Conservation (phyloP, 2,113 vertebrate genomes). For the Leptocoma aspasia region DNA sequence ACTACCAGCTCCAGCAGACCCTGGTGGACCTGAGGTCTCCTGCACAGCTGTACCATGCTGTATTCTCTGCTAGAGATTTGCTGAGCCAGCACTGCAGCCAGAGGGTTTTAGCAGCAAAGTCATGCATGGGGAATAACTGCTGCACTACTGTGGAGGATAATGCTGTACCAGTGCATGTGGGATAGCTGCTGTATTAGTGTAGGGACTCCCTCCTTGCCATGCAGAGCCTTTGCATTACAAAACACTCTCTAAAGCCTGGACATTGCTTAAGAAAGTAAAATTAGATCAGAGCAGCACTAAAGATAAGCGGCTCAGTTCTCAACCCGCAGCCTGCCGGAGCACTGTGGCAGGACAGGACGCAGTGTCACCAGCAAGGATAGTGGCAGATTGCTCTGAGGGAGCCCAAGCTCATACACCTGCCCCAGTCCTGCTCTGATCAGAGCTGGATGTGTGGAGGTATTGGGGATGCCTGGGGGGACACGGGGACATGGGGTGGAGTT, state of each 20-base stretch:
- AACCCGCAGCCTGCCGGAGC: background rate
- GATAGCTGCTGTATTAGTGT: background rate
- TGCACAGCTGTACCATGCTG: background rate
- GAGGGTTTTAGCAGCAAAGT: background rate
- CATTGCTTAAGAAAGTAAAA: constrained; percentile 27
- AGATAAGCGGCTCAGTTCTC: background rate
- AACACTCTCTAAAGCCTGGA: background rate
- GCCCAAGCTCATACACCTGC: background rate
- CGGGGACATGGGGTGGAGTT: background rate
- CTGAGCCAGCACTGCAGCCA: background rate
- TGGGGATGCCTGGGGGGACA: background rate
- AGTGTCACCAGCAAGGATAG: background rate
- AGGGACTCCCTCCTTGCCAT: background rate
- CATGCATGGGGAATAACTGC: background rate
- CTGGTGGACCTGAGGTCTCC: background rate
- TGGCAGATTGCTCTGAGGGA: background rate
- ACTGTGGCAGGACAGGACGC: background rate
- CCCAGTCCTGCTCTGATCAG: background rate
- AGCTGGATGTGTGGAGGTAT: background rate
- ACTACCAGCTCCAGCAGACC: background rate
- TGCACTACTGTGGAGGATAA: too few species aligned
- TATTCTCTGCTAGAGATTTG: background rate
- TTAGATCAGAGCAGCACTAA: background rate
- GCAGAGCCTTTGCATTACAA: background rate
- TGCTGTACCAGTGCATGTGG: too few species aligned